Conservation (phyloP, 2,797 vertebrate genomes). For the Tadarida brasiliensis region DNA sequence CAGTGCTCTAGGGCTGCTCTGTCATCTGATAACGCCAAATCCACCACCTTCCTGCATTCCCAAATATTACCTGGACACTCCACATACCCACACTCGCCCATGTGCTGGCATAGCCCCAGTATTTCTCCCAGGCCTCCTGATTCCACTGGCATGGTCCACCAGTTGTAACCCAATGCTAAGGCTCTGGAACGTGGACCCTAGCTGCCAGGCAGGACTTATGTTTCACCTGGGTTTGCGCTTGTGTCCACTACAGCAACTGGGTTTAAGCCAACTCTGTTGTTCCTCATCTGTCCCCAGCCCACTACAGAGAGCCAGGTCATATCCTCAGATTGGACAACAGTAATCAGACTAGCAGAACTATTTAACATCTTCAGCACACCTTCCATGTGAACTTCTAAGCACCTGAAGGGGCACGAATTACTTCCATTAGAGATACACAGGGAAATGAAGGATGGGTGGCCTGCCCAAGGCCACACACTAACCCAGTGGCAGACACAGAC, state of each 20-base stretch:
- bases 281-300: too few species aligned
- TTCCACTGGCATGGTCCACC: not conserved
- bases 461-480: not conserved
- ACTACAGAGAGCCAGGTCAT: not conserved
- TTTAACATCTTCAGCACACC: not conserved
- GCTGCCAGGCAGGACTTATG: not conserved
- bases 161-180: not conserved
- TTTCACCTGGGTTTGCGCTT: not conserved
- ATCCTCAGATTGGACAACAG: too few species aligned
- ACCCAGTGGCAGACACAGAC: not conserved
- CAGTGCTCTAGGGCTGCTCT: not conserved
- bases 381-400: not conserved
- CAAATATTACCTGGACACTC: not conserved
- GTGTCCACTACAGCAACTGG: too few species aligned
- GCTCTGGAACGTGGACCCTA: not conserved
- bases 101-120: not conserved
- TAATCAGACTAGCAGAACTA: not conserved
- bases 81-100: not conserved
- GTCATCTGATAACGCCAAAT: not conserved
- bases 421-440: not conserved
- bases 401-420: not conserved
- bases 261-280: not conserved
- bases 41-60: not conserved
- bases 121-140: not conserved
- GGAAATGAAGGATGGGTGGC: not conserved